Conservation (phyloP, 2,113 vertebrate genomes). For the Eurystomus gularis region DNA sequence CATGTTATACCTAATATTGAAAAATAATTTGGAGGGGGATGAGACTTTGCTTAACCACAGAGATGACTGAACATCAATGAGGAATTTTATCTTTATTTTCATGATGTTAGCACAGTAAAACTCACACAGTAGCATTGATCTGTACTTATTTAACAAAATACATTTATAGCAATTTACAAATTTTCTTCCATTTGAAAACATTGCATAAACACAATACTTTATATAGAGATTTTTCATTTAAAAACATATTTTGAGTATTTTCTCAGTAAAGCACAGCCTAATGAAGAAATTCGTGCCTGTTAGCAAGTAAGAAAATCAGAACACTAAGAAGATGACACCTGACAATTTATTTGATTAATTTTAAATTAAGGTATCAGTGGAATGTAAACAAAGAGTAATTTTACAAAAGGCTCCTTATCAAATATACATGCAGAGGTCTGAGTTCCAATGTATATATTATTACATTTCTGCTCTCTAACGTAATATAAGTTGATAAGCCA, state of each 20-base stretch:
- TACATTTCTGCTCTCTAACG: conserved; percentile 75
- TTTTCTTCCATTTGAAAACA: conserved; percentile 80
- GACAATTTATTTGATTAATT: conserved; percentile 77
- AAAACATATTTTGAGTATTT: conserved; percentile 83
- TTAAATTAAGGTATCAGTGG: conserved; percentile 87
- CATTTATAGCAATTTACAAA: conserved; percentile 88
- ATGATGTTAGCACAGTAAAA: conserved; percentile 86
- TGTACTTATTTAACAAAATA: conserved; percentile 86
- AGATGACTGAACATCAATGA: conserved; percentile 55
- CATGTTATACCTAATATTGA: accelerated
- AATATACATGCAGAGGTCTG: conserved; percentile 84
- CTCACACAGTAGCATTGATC: conserved; percentile 81
- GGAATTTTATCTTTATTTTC: conserved; percentile 83
- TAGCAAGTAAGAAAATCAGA: conserved; percentile 80
- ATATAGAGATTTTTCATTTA: conserved; percentile 81
- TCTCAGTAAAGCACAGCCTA: conserved; percentile 83
- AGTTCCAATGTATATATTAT: conserved; percentile 75
- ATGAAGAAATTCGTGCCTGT: conserved; percentile 79
- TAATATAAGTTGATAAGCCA: conserved; percentile 77
- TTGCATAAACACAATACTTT: conserved; percentile 84
- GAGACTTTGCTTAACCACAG: background rate
- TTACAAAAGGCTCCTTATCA: conserved; percentile 85
- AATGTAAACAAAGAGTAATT: conserved; percentile 86
- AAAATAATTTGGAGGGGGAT: background rate
- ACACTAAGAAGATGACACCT: conserved; percentile 80